Conservation (phyloP, 1,140 invertebrate genomes). For the Ptiloglossa arizonensis region DNA sequence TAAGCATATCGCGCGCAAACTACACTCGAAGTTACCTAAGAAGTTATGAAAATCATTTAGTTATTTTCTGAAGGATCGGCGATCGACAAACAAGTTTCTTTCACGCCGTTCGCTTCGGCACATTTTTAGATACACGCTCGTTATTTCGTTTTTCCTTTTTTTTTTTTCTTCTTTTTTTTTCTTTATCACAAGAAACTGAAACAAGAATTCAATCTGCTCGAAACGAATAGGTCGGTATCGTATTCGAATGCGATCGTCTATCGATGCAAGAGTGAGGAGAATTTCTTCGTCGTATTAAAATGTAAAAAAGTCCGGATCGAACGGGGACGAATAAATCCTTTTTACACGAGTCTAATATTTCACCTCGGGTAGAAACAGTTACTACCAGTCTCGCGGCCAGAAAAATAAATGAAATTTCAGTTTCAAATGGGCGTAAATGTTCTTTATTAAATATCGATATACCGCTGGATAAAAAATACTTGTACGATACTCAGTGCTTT, state of each 20-base stretch:
- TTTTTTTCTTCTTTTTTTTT: not conserved
- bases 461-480: slow-evolving; percentile 20
- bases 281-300: not conserved
- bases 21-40: not conserved
- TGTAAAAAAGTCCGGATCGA: not conserved
- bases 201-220: not conserved
- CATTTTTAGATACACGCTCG: not conserved
- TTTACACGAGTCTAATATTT: too few species aligned
- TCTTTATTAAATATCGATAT: slow-evolving; percentile 8
- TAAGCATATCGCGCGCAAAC: slow-evolving; percentile 9
- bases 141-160: not conserved
- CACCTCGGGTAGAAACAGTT: too few species aligned
- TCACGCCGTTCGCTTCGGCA: not conserved
- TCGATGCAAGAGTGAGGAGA: slow-evolving; percentile 44
- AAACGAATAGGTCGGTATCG: not conserved
- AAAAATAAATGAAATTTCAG: not conserved
- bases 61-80: not conserved
- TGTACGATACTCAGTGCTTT: not conserved
- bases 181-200: not conserved
- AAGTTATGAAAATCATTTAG: not conserved
- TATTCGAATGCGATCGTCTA: too few species aligned
- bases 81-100: not conserved
- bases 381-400: not conserved
- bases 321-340: not conserved
- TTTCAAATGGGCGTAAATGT: not conserved